These are phyloP conservation scores for Poliocrania exsul DNA, from an alignment of 2,797 vertebrate genomes.

Conservation along the genomic window DNA sequence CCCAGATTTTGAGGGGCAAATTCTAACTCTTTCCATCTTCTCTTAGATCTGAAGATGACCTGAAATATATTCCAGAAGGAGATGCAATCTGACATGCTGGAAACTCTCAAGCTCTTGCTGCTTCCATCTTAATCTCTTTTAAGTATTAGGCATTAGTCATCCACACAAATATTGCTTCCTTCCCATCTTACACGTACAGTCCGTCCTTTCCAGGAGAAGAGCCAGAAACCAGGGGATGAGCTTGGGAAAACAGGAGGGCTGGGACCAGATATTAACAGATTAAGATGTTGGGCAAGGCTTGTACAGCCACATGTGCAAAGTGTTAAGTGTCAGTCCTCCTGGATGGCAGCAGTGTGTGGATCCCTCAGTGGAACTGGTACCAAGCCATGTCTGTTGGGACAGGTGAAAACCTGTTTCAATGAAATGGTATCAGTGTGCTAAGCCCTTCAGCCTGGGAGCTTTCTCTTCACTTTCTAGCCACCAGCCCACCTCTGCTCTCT, in stretches of 20 bases:
- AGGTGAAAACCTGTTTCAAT: background rate
- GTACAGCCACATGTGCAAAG: background rate
- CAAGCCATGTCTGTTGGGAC: fast-evolving
- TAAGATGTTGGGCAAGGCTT: background rate
- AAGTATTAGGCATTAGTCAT: slow-evolving; percentile 43
- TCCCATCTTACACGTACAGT: background rate
- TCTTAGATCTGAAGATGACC: background rate
- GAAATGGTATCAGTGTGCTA: background rate
- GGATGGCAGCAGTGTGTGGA: background rate
- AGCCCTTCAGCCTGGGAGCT: background rate
- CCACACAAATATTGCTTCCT: slow-evolving; percentile 4
- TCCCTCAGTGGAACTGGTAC: background rate
- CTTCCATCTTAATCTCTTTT: slow-evolving; percentile 19
- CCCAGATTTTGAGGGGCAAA: background rate
- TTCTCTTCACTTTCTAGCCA: background rate
- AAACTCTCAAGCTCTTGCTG: background rate
- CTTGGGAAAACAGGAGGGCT: background rate
- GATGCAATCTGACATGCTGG: background rate
- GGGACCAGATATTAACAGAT: background rate
- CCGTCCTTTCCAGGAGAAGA: background rate
- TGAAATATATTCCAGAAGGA: background rate
- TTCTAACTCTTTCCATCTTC: background rate
- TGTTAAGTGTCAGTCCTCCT: background rate
- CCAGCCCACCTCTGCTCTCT: background rate
- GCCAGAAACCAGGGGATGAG: background rate